Evolutionary conservation across 1,140 invertebrate genomes (phyloP), one percentile per base, ranked within the genome.

Genomic region (Antheraea mylitta): DNA sequence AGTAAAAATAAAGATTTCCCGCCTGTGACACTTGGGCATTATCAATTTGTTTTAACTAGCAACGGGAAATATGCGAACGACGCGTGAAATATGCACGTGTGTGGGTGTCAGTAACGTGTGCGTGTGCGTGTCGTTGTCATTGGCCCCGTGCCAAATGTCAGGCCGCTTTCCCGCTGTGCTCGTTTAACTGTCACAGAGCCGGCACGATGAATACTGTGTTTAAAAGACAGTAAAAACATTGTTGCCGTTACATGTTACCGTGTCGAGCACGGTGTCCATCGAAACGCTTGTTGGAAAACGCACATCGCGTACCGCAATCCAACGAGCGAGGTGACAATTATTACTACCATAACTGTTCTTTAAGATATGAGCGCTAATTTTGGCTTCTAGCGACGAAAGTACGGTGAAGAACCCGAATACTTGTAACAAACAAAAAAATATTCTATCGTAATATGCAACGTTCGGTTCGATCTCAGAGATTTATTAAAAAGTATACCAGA

Each of bases 11-110:
- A 85, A 86, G 81, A 64, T 72, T 78, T 83, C 76, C 79, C 78
- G 80, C 75, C 71, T 78, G 81, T 85, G 87, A 91, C 89, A 91
- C 82, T 87, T 83, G 83, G 82, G 80, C 78, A 86, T 87, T 89
- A 89, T 89, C 86, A 89, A 89, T 86, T 81, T 83, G 87, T 89
- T 89, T 86, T 81, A 87, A 86, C 85, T 83, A 80, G 85, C 78
- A 77, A 75, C 80, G 80, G 83, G 80, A 79, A 76, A 78, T 83
- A 79, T 84, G 79, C 69, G 80, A 66, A 68, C 68, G 62, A 65
- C 60, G 72, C 53, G 70, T 22, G 68, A 66, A 66, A 45, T 71
- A 67, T 72, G 74, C 61, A 13, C 11, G 71, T 66, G 76, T 72
- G 66, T 59, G 74, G 61, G 67, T 62, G 74, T 72, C 65, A 18